Conservation (phyloP, 2,888 invertebrate species). For the Kryphioiulus occultus region DNA sequence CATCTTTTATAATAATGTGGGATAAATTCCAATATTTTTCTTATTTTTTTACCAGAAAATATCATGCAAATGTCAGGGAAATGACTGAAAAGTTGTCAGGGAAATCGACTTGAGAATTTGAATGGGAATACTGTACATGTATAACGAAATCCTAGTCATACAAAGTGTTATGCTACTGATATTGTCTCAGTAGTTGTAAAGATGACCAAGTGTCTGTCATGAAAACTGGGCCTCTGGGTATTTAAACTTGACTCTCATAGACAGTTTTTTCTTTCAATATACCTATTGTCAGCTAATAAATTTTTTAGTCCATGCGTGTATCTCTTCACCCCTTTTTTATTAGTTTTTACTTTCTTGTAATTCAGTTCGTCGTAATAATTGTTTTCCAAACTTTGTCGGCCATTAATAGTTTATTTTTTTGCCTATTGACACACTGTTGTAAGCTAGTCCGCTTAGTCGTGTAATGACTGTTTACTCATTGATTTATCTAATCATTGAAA, state of each 20-base stretch:
- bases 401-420: background rate
- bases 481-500: conserved; percentile 12
- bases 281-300: background rate
- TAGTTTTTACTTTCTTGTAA: background rate
- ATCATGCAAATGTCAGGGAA: too few relatives aligned
- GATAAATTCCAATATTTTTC: too few relatives aligned
- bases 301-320: background rate
- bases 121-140: too few relatives aligned
- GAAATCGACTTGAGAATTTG: too few relatives aligned
- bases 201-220: background rate
- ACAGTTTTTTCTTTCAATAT: background rate
- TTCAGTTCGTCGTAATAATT: background rate
- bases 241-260: background rate
- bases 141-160: too few relatives aligned
- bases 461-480: background rate
- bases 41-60: too few relatives aligned
- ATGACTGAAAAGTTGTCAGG: too few relatives aligned
- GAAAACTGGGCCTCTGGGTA: background rate
- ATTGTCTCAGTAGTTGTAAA: too few relatives aligned
- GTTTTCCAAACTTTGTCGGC: background rate
- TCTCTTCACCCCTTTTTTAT: background rate
- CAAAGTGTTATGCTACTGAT: too few relatives aligned
- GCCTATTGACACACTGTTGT: background rate
- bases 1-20: too few relatives aligned
- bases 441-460: background rate